These are phyloP conservation scores for Nansenia antarctica DNA, from an alignment of 2,113 vertebrate genomes.

Conservation along the genomic window DNA sequence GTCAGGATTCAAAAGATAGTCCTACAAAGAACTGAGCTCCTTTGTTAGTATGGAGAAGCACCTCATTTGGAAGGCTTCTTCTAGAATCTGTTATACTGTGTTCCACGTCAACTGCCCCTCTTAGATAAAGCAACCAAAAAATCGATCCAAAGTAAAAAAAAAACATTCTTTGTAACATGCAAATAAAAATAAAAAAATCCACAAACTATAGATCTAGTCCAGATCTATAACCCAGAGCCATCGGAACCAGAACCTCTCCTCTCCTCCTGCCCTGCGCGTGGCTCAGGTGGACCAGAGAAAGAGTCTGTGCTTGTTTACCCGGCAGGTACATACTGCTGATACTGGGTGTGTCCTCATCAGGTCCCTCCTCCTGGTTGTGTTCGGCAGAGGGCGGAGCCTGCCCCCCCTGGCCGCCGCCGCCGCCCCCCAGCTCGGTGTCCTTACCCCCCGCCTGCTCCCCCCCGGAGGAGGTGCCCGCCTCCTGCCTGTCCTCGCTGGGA, in stretches of 20 bases:
- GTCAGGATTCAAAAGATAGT: too few relatives aligned
- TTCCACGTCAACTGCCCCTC: too few relatives aligned
- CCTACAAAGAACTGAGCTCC: too few relatives aligned
- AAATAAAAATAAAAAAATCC: too few relatives aligned
- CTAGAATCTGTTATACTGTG: too few relatives aligned
- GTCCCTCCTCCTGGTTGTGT: constrained; percentile 76
- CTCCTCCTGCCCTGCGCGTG: neutral
- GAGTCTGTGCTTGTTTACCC: constrained; percentile 64
- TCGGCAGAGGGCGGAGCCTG: constrained; percentile 61
- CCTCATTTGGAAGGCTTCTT: too few relatives aligned
- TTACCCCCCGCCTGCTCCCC: constrained; percentile 54
- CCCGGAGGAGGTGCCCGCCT: constrained; percentile 40
- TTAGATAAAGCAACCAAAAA: too few relatives aligned
- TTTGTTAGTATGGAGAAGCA: too few relatives aligned
- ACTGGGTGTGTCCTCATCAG: constrained; percentile 68
- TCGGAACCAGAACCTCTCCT: neutral
- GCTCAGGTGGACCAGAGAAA: neutral
- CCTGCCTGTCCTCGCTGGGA: constrained; percentile 57
- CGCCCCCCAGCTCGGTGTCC: constrained; percentile 47
- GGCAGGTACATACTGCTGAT: constrained; percentile 77
- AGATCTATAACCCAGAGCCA: too few relatives aligned
- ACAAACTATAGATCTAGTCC: too few relatives aligned
- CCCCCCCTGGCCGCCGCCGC: constrained; percentile 11
- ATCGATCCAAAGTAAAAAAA: too few relatives aligned
- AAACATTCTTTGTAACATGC: too few relatives aligned